Evolutionary conservation across 2,888 invertebrate genomes (phyloP).

Genomic region (Clepsis dumicolana): DNA sequence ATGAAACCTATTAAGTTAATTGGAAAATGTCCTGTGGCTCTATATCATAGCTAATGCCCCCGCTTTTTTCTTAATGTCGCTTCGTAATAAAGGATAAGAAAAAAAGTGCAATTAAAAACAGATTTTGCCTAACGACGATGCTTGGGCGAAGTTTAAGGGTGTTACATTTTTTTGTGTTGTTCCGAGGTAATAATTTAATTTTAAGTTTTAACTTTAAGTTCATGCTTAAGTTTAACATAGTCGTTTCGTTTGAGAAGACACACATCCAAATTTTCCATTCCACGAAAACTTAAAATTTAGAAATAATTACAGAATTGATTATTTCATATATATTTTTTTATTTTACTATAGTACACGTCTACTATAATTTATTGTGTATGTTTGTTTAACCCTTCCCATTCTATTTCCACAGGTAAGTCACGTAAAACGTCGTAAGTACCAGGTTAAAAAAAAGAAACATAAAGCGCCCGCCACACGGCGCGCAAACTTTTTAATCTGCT

Average conservation of each 20-base stretch:
- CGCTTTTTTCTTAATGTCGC: constrained; percentile 69
- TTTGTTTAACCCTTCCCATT: constrained; percentile 9
- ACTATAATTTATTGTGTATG: background rate
- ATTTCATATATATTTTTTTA: too few species aligned
- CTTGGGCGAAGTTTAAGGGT: constrained; percentile 21
- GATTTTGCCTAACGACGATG: constrained; percentile 54
- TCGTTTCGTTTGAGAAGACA: too few species aligned
- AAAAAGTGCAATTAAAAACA: constrained; percentile 73
- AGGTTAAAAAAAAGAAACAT: constrained; percentile 38
- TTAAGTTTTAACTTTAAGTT: background rate
- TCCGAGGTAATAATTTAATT: background rate
- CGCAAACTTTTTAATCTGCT: constrained; percentile 52
- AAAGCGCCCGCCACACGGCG: constrained; percentile 52
- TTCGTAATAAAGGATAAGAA: constrained; percentile 52
- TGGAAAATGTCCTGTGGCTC: constrained; percentile 65
- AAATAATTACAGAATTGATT: too few species aligned
- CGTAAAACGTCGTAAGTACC: constrained; percentile 19
- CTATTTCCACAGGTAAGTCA: constrained; percentile 37
- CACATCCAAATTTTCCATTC: too few species aligned
- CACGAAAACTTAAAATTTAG: too few species aligned
- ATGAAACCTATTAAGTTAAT: constrained; percentile 77
- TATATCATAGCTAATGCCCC: constrained; percentile 74
- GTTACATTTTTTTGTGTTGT: constrained; percentile 5
- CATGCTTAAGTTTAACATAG: too few species aligned
- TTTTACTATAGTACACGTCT: too few species aligned